Conservation (phyloP, 1,140 invertebrate species). For the Drosophila erecta region DNA sequence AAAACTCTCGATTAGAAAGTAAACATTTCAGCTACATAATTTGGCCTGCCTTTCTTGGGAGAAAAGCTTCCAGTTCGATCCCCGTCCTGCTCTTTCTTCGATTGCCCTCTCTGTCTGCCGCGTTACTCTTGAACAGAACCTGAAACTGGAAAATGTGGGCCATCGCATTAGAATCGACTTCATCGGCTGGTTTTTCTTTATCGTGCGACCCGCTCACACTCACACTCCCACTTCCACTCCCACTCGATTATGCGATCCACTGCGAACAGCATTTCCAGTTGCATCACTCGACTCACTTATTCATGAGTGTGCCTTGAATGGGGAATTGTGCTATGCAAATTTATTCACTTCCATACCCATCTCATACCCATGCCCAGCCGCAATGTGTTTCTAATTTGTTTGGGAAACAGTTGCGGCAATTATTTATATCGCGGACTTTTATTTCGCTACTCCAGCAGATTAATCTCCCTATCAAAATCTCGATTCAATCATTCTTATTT, state of each 20-base stretch:
- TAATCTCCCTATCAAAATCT: background rate
- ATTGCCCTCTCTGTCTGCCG: background rate
- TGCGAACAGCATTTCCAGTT: conserved; percentile 10
- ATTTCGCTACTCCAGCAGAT: background rate
- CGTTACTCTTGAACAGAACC: conserved; percentile 7
- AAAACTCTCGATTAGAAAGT: background rate
- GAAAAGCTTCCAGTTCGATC: conserved; percentile 23
- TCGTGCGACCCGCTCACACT: conserved; percentile 6
- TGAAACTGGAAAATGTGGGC: conserved; percentile 43
- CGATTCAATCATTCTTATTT: conserved; percentile 16
- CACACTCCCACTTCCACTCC: background rate
- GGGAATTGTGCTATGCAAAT: conserved; percentile 23
- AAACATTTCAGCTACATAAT: conserved; percentile 16
- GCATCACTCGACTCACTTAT: conserved; percentile 25
- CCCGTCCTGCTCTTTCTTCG: background rate
- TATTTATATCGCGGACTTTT: background rate
- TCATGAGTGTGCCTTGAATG: conserved; percentile 27
- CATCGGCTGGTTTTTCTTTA: conserved; percentile 13
- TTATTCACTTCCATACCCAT: conserved; percentile 19
- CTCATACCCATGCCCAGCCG: background rate
- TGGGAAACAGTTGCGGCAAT: conserved; percentile 13
- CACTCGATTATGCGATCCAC: conserved; percentile 12
- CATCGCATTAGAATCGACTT: conserved; percentile 30
- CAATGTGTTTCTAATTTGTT: conserved; percentile 19
- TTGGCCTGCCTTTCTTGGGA: conserved; percentile 9